These are phyloP conservation scores for Glossophaga mutica DNA, from an alignment of 2,797 vertebrate genomes.

Conservation along the genomic window DNA sequence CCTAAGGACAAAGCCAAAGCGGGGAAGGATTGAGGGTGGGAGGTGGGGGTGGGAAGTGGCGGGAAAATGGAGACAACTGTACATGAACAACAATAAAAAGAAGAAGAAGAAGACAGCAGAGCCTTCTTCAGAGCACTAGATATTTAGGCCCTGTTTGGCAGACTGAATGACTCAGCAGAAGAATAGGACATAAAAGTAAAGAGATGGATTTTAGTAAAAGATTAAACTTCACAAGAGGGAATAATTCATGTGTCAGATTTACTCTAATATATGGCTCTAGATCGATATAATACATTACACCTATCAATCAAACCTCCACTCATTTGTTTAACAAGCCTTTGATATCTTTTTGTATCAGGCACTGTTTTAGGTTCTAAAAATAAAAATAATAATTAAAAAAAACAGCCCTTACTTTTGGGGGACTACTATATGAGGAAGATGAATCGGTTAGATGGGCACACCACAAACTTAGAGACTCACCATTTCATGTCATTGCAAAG, in stretches of 20 bases:
- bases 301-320: not conserved
- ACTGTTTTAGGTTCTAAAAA: not conserved
- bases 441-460: not conserved
- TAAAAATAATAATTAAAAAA: not conserved
- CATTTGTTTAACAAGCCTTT: not conserved
- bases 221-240: not conserved
- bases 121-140: not conserved
- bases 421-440: not conserved
- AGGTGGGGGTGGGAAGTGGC: too few relatives aligned
- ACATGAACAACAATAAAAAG: too few relatives aligned
- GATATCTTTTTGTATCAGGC: not conserved
- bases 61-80: too few relatives aligned
- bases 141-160: not conserved
- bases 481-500: not conserved
- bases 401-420: not conserved
- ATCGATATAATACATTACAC: not conserved
- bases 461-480: not conserved
- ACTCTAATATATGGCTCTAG: not conserved
- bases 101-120: not conserved
- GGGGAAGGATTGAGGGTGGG: too few relatives aligned
- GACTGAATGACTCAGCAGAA: not conserved
- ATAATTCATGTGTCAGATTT: not conserved
- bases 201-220: not conserved
- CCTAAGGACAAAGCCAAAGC: too few relatives aligned
- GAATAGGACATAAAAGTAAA: not conserved